Base-by-base conservation (phyloP, 2,113 vertebrate species). In the Pangasianodon hypophthalmus region DNA sequence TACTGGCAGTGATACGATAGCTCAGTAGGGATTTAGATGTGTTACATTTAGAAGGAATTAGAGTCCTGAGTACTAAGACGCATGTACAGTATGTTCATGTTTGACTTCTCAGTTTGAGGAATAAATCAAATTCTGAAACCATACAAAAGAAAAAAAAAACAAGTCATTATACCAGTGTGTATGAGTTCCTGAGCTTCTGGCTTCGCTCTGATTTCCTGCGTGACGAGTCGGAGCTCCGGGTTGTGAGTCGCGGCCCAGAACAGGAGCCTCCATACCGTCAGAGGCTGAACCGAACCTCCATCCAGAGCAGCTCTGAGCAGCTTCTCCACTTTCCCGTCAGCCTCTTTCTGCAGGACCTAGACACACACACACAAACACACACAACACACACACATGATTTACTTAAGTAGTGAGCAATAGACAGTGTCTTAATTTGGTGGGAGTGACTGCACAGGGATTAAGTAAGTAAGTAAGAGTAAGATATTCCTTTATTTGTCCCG, bases 251-350 rank as follows among this genome's bases (percentile, higher is more conserved):
- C 89, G 67, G 92, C 89, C 92, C 90, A 37, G 86, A 96, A 64
- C 46, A 97, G 92, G 85, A 96, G 88, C 48, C 95, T 95, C 96
- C 96, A 96, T 58, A 96, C 0, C 0, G 94, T 94, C 75, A 92
- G 88, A 2, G 92, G 90, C 0, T 94, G 92, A 46, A 96, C 41
- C 2, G 92, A 87, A 85, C 75, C 92, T 60, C 94, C 92, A 80
- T 96, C 94, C 60, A 96, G 91, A 5, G 82, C 95, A 1, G 94
- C 94, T 0, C 92, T 93, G 71, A 94, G 11, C 26, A 96, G 85
- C 56, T 92, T 91, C n/a, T 88, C 69, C 5, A 95, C 89, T 29
- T 92, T 89, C 0, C 88, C 90, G 0, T 90, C 73, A 54, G 88
- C 90, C 1, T 46, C 41, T 88, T 92, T 94, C 88, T 96, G 93